A percentile compares a stretch with the other conserved stretches of the same genome.
Conservation (phyloP, 2,113 vertebrate genomes). For the Etheostoma cragini region DNA sequence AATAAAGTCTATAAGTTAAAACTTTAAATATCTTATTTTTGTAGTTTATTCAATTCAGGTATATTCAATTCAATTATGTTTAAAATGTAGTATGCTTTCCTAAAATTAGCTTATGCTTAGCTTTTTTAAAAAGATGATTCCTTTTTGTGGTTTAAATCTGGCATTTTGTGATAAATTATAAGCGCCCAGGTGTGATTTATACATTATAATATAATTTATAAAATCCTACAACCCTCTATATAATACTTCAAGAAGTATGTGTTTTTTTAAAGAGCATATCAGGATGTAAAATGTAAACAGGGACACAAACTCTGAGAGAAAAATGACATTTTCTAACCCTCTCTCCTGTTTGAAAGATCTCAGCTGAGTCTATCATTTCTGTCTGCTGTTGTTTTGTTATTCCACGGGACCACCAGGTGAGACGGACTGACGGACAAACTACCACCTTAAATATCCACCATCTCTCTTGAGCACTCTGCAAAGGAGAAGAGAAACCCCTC, state of each 20-base stretch:
- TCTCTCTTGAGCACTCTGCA: slow-evolving; percentile 13
- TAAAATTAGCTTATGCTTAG: neutral
- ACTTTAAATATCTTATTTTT: too few relatives aligned
- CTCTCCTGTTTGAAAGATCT: slow-evolving; percentile 36
- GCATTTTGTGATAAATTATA: neutral
- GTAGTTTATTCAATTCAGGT: neutral
- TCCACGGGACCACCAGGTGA: slow-evolving; percentile 45
- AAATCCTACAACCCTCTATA: too few relatives aligned
- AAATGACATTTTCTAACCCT: slow-evolving; percentile 11
- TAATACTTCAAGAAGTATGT: too few relatives aligned
- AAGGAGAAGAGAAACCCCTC: slow-evolving; percentile 37
- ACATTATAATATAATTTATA: neutral
- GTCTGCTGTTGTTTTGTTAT: slow-evolving; percentile 40
- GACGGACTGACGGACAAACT: slow-evolving; percentile 51
- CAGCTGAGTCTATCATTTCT: slow-evolving; percentile 45
- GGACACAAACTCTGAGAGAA: neutral
- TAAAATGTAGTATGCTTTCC: neutral
- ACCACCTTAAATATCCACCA: slow-evolving; percentile 31
- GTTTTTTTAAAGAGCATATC: neutral
- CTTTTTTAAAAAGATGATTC: neutral
- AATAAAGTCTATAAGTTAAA: too few relatives aligned
- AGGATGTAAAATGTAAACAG: neutral
- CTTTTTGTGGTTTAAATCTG: neutral
- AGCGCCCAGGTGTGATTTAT: neutral
- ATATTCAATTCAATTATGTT: too few relatives aligned